Conservation (phyloP, 92 coral and sea anemone genomes). For the Porites rus region DNA sequence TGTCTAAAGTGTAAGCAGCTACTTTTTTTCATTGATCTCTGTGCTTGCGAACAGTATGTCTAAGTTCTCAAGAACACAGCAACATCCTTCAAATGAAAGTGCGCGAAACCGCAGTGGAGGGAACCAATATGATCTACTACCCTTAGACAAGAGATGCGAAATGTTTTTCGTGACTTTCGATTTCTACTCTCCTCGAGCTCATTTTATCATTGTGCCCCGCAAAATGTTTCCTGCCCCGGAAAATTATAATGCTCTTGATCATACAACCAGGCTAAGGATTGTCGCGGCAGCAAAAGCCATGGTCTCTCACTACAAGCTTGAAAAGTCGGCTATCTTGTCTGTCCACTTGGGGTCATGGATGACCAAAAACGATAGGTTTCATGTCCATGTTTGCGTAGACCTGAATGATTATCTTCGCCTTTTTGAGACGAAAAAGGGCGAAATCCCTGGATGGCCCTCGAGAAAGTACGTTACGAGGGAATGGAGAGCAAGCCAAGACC, state of each 20-base stretch:
- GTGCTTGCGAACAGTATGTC: too few relatives aligned
- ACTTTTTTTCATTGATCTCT: too few relatives aligned
- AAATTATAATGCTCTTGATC: constrained; percentile 1
- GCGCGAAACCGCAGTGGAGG: too few relatives aligned
- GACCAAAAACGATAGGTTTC: constrained; percentile 62
- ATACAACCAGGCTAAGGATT: constrained; percentile 25
- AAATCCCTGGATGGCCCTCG: constrained; percentile 75
- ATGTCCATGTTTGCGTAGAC: constrained; percentile 72
- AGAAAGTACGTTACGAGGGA: constrained; percentile 64
- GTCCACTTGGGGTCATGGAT: constrained; percentile 85
- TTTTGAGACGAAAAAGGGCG: constrained; percentile 23
- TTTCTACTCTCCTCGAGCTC: constrained; percentile 74
- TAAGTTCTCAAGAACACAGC: too few relatives aligned
- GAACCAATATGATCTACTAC: constrained; percentile 42
- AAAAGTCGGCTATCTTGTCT: constrained; percentile 55
- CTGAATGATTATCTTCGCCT: constrained; percentile 56
- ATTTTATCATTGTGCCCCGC: constrained; percentile 68
- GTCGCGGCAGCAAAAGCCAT: constrained; percentile 62
- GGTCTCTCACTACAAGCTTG: constrained; percentile 52
- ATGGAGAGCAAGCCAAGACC: constrained; percentile 69
- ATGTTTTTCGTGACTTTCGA: constrained; percentile 67
- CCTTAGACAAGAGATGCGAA: constrained; percentile 38
- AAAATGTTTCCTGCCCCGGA: neutral
- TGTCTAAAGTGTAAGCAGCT: too few relatives aligned
- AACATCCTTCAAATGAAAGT: too few relatives aligned